Percentiles rank a stretch among this genome's conserved stretches.
These are phyloP conservation scores for Heliconius nattereri DNA, from an alignment of 1,140 invertebrate genomes.

Conservation along the genomic window DNA sequence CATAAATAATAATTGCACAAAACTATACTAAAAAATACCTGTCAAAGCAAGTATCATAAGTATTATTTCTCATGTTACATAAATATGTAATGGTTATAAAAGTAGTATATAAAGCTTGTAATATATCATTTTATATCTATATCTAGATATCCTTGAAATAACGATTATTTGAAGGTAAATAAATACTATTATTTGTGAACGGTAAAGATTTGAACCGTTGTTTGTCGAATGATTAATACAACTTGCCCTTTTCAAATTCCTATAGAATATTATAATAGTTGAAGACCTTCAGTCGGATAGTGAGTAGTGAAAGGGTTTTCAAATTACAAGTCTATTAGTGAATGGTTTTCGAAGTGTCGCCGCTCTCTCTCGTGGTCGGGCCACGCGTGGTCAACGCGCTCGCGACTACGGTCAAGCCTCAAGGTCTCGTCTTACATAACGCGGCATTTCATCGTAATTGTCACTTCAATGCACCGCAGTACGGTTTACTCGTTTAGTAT, in stretches of 20 bases:
- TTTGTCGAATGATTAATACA: slow-evolving; percentile 3
- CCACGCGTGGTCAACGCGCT: slow-evolving; percentile 61
- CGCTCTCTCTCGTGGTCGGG: slow-evolving; percentile 50
- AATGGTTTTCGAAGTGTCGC: slow-evolving; percentile 26
- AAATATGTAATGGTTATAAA: background rate
- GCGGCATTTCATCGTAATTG: slow-evolving; percentile 63
- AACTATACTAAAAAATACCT: background rate
- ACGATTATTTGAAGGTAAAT: slow-evolving; percentile 4
- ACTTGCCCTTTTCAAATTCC: slow-evolving; percentile 13
- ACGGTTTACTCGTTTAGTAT: background rate
- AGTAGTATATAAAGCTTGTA: background rate
- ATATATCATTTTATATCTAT: background rate
- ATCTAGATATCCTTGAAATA: slow-evolving; percentile 11
- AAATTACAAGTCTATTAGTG: slow-evolving; percentile 26
- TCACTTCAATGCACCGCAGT: slow-evolving; percentile 51
- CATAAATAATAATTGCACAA: background rate
- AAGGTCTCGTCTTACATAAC: slow-evolving; percentile 76
- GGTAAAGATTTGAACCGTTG: background rate
- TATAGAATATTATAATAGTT: slow-evolving; percentile 15
- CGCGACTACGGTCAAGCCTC: slow-evolving; percentile 78
- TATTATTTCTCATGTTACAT: background rate
- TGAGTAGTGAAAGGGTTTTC: slow-evolving; percentile 34
- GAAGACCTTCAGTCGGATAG: slow-evolving; percentile 21
- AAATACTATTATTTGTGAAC: background rate
- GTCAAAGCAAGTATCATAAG: background rate